Base-by-base conservation (phyloP, 53 echinoderm and acorn worm species). In the Astropecten irregularis region DNA sequence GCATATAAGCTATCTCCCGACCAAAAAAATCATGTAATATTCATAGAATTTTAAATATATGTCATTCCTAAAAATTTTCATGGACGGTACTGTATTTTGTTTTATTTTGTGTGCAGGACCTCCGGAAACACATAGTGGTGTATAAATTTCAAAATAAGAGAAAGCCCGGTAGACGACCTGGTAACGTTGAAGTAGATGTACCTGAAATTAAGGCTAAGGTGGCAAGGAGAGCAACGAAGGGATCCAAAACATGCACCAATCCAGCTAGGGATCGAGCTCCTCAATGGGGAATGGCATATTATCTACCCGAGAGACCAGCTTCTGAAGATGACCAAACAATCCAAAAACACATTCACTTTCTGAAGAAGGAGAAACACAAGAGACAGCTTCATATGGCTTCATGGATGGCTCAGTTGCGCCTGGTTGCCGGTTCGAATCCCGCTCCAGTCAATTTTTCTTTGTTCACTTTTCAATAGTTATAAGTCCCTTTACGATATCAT, bases 121-220 rank as follows among this genome's bases (percentile, higher is more conserved):
- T 84, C 7, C 70, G 84, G 84, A 84, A 55, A 56, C 46, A 84
- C 18, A 69, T 69, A 49, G 50, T 84, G 8, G 38, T 69, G 55
- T 52, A 84, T 39, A 84, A 84, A 56, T 84, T 84, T 26, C 69
- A 51, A 3, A 84, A 84, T 26, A n/a, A n/a, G n/a, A n/a, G n/a
- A n/a, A n/a, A n/a, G n/a, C n/a, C n/a, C n/a, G n/a, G n/a, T n/a
- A n/a, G n/a, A n/a, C n/a, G n/a, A 25, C 39, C 32, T 32, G 70
- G 19, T 19, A 48, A 23, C 70, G 71, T 4, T 37, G 40, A 30
- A 70, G 70, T 31, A 16, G 28, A 6, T 1, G 36, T 84, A 9
- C 51, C 69, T 49, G 70, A 30, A 70, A 70, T 84, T 5, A 2
- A 54, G 27, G 69, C 26, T 9, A 84, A 84, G 16, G 69, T 53